A percentile compares a stretch with the other conserved stretches of the same genome.
Conservation (phyloP, 2,888 invertebrate species). For the Nasonia oneida region DNA sequence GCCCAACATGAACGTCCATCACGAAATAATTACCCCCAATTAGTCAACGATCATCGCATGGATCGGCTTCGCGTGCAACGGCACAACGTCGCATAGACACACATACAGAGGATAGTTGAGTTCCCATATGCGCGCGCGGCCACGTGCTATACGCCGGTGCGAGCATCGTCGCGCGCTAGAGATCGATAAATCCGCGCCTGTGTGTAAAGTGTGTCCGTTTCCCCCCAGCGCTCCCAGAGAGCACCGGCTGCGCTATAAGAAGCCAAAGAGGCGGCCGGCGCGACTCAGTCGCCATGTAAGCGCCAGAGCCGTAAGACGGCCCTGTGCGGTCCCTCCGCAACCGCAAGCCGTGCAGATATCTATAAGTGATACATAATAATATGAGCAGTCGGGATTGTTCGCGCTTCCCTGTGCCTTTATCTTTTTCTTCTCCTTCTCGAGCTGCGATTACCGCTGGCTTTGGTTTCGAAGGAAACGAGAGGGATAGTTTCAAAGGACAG, state of each 20-base stretch:
- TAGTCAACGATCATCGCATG: no score
- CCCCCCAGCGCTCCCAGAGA: not conserved
- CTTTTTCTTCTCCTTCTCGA: not conserved
- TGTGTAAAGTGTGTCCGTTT: not conserved
- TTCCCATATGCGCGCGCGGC: not conserved
- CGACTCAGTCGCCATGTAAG: constrained; percentile 79
- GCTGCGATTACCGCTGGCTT: not conserved
- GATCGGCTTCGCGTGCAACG: not conserved
- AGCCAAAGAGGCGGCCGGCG: constrained; percentile 65
- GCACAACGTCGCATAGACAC: not conserved
- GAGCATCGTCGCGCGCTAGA: not conserved
- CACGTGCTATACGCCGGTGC: not conserved
- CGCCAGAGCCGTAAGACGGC: constrained; percentile 61
- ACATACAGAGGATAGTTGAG: not conserved
- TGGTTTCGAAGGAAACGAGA: not conserved
- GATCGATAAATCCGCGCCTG: constrained; percentile 53
- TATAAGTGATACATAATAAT: no score
- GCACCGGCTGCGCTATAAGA: constrained; percentile 60
- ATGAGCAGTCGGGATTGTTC: no score
- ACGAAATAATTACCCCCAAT: no score
- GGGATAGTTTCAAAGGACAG: not conserved
- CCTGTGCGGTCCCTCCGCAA: constrained; percentile 14
- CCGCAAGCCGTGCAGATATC: not conserved
- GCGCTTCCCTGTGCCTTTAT: no score
- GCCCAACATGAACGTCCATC: no score